Base-by-base conservation (phyloP, 2,888 invertebrate genomes). In the Arrhopalites spinosus region DNA sequence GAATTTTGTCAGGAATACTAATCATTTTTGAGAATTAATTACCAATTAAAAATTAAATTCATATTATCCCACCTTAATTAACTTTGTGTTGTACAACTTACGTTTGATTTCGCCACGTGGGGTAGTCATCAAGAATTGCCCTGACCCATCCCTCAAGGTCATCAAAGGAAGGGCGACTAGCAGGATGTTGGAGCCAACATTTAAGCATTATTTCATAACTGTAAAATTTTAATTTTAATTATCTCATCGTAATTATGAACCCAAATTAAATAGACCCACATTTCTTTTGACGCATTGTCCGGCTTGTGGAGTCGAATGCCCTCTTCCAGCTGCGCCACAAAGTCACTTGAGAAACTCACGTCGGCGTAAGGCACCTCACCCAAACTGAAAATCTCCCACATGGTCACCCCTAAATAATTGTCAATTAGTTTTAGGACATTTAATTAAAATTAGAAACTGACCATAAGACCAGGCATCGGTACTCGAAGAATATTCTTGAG, bases 381-480 rank as follows among this genome's bases (percentile, higher is more conserved):
- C 25, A 59, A 20, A 23, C 23, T 23, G 59, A 59, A 59, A 23
- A 59, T 59, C 25, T 59, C 59, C 59, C 59, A 59, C 13, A 59
- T 25, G 13, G 59, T 59, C 13, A 59, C 25, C n/a, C n/a, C n/a
- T n/a, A n/a, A n/a, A n/a, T n/a, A n/a, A n/a, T n/a, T n/a, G n/a
- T n/a, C n/a, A n/a, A n/a, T n/a, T n/a, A n/a, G n/a, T n/a, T n/a
- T n/a, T n/a, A n/a, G n/a, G n/a, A n/a, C n/a, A n/a, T n/a, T n/a
- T n/a, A n/a, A n/a, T n/a, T n/a, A n/a, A n/a, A n/a, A n/a, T n/a
- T n/a, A n/a, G n/a, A n/a, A n/a, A n/a, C n/a, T n/a, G n/a, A 20
- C 59, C 59, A 59, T 23, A 59, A 25, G 59, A n/a, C 59, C 59
- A 59, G 25, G 25, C 59, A 59, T 59, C 59, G 23, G 59, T 23